Evolutionary conservation across 2,888 invertebrate genomes (phyloP), one percentile per base, ranked within the genome.

Genomic region (Leucania comma): DNA sequence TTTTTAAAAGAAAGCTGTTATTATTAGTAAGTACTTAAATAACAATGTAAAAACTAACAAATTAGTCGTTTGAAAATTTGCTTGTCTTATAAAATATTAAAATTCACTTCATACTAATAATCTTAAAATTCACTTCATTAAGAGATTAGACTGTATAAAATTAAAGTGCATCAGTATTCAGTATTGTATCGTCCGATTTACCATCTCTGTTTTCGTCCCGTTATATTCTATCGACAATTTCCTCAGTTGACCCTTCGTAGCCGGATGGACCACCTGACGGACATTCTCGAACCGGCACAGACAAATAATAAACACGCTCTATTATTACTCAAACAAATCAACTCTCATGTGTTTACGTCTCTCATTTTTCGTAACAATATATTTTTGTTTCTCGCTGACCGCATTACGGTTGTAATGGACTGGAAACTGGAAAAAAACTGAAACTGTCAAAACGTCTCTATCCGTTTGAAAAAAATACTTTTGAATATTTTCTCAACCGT

Each of bases 381-480:
- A 87, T 88, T 89, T 91, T 88, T 86, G 84, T 87, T 84, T 75
- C 78, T 79, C 81, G 80, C 80, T 90, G 90, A 87, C 90, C 91
- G 90, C 89, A 85, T 89, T 89, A 82, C 83, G 64, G 81, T 83
- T 86, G 86, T 87, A 89, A 89, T 86, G 84, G 72, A 75, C 68
- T 57, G 76, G 80, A 82, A 75, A 85, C 84, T 83, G 83, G 85
- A 85, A 84, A 87, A 82, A 78, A 77, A 46, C 71, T 22, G 54
- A 53, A 63, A 35, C 75, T 32, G 69, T 79, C 75, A 80, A 81
- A 84, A 82, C 78, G 68, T 81, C 75, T 66, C 22, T 82, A 84
- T 71, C 64, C 80, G 72, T 83, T 84, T 83, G 68, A 78, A 75
- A 64, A 76, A 63, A 76, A 72, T 81, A 81, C 80, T 86, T 83